Conservation (phyloP, 2,113 vertebrate genomes). For the Bubo bubo region DNA sequence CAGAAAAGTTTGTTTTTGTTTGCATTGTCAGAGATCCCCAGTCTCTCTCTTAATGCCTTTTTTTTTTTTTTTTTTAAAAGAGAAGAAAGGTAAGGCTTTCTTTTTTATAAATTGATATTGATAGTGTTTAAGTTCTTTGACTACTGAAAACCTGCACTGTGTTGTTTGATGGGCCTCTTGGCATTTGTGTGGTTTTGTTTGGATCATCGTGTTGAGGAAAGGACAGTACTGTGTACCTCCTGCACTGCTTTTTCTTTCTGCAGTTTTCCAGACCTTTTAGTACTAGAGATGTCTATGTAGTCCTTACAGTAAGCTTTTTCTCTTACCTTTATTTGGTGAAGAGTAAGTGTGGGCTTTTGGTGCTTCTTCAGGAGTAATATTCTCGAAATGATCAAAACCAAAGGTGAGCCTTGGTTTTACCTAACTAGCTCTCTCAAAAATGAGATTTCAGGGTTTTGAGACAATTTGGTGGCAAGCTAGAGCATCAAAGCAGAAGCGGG, state of each 20-base stretch:
- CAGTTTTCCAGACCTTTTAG: not conserved
- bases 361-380: not conserved
- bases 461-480: not conserved
- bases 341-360: not conserved
- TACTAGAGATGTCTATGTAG: no score
- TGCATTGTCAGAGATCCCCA: not conserved
- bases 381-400: not conserved
- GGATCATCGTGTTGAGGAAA: not conserved
- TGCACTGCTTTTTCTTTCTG: not conserved
- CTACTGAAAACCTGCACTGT: not conserved
- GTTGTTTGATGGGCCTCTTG: not conserved
- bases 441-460: not conserved
- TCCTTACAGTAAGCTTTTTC: not conserved
- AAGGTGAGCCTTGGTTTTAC: not conserved
- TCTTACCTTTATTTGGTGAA: not conserved
- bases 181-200: not conserved
- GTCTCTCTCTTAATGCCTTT: not conserved
- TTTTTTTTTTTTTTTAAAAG: not conserved
- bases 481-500: not conserved
- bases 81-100: not conserved
- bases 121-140: not conserved
- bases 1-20: not conserved
- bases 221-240: not conserved
- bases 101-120: not conserved
- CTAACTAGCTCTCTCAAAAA: not conserved